Conservation (phyloP, 1,140 invertebrate genomes). For the Sycophaga agraensis region DNA sequence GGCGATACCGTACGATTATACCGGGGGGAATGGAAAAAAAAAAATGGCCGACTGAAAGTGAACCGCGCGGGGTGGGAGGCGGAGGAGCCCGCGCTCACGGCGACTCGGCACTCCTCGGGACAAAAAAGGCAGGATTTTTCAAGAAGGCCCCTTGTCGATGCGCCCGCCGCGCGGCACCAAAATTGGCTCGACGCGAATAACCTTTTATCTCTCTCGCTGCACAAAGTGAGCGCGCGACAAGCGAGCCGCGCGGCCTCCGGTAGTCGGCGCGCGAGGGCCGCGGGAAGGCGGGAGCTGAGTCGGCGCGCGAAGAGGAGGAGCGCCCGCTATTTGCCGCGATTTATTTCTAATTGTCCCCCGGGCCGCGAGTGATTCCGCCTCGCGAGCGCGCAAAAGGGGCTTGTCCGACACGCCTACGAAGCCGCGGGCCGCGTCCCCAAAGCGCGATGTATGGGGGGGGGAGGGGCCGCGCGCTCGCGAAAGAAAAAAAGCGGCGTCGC, state of each 20-base stretch:
- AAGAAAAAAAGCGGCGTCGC: neutral
- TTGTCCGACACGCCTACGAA: slow-evolving; percentile 25
- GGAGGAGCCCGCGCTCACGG: no score
- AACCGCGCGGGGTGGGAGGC: no score
- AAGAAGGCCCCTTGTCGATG: neutral
- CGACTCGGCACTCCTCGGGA: no score
- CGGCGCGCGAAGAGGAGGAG: neutral
- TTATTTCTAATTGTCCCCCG: slow-evolving; percentile 38
- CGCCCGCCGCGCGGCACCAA: neutral
- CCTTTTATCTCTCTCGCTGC: neutral
- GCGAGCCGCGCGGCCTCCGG: neutral
- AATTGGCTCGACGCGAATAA: slow-evolving; percentile 25
- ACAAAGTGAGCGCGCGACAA: neutral
- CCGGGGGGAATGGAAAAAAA: neutral
- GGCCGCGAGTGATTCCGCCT: slow-evolving; percentile 7
- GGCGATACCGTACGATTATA: no score
- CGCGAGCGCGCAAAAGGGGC: neutral
- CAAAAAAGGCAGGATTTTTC: slow-evolving; percentile 21
- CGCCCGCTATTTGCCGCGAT: slow-evolving; percentile 24
- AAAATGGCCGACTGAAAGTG: neutral
- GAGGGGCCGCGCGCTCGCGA: neutral
- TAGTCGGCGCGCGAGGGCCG: neutral
- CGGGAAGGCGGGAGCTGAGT: neutral
- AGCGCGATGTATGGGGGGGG: neutral
- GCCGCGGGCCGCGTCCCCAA: slow-evolving; percentile 11